Conservation (phyloP, 2,797 vertebrate genomes). For the Chelonia mydas region DNA sequence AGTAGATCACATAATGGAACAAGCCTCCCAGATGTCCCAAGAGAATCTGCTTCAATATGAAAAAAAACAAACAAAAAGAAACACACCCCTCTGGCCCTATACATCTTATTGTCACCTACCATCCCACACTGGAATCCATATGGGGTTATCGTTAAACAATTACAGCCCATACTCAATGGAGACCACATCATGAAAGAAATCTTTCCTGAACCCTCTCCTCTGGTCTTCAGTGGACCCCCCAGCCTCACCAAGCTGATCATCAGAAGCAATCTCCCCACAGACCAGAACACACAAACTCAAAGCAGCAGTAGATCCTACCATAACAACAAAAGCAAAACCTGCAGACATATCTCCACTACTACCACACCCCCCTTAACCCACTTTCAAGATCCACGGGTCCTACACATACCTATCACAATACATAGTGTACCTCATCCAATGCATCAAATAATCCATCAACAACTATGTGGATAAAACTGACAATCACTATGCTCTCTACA, state of each 20-base stretch:
- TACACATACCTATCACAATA: not conserved
- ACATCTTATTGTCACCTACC: not conserved
- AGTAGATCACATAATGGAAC: not conserved
- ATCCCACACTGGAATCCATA: not conserved
- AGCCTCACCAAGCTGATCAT: not conserved
- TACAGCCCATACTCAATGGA: not conserved
- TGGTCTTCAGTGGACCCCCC: not conserved
- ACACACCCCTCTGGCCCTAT: not conserved
- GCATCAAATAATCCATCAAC: not conserved
- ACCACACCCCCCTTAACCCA: not conserved
- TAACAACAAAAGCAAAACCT: not conserved
- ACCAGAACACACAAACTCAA: not conserved
- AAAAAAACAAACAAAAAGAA: not conserved
- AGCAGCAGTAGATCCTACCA: not conserved
- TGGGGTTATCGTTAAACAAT: not conserved
- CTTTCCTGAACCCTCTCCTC: not conserved
- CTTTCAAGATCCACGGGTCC: not conserved
- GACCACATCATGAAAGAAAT: not conserved
- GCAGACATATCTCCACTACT: not conserved
- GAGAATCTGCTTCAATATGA: not conserved
- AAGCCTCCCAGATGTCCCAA: not conserved
- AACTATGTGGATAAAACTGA: not conserved
- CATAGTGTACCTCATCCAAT: not conserved
- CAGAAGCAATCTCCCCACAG: not conserved
- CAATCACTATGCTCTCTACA: not conserved